Evolutionary conservation across 2,888 invertebrate genomes (phyloP).

Genomic region (Luperina testacea): DNA sequence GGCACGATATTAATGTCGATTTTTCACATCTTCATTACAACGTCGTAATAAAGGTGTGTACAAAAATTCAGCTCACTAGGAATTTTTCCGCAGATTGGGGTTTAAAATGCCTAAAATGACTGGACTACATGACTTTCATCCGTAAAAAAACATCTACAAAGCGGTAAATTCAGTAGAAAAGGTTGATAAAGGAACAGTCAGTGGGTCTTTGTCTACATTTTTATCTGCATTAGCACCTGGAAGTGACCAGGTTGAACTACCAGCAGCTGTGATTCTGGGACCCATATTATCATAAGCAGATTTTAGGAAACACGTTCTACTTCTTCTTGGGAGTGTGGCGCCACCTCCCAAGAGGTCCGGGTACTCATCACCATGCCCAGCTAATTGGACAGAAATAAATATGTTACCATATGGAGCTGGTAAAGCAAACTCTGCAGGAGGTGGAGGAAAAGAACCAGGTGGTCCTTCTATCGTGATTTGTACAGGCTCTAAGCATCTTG

Average conservation of each 20-base stretch:
- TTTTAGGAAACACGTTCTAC: conserved; percentile 88
- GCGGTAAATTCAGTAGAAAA: conserved; percentile 89
- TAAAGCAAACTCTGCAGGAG: conserved; percentile 87
- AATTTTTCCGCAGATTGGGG: too few species aligned
- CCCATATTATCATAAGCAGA: conserved; percentile 97
- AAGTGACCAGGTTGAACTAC: conserved; percentile 96
- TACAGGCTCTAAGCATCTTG: conserved; percentile 89
- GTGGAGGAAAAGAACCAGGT: conserved; percentile 84
- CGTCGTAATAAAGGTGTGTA: too few species aligned
- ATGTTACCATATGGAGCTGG: conserved; percentile 92
- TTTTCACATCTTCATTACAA: too few species aligned
- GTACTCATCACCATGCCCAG: conserved; percentile 92
- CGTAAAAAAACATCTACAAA: conserved; percentile 72
- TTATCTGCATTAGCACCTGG: conserved; percentile 89
- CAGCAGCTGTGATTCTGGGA: conserved; percentile 96
- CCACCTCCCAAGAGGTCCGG: conserved; percentile 93
- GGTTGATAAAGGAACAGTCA: conserved; percentile 80
- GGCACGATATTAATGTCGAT: too few species aligned
- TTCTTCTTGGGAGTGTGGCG: conserved; percentile 87
- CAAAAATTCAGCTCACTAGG: too few species aligned
- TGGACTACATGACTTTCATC: background rate
- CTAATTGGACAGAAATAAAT: conserved; percentile 96
- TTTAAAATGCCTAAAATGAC: too few species aligned
- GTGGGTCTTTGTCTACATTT: conserved; percentile 72
- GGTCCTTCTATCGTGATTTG: conserved; percentile 91